These are phyloP conservation scores for Paradoxurus hermaphroditus DNA, from an alignment of 2,113 vertebrate genomes.

Conservation along the genomic window DNA sequence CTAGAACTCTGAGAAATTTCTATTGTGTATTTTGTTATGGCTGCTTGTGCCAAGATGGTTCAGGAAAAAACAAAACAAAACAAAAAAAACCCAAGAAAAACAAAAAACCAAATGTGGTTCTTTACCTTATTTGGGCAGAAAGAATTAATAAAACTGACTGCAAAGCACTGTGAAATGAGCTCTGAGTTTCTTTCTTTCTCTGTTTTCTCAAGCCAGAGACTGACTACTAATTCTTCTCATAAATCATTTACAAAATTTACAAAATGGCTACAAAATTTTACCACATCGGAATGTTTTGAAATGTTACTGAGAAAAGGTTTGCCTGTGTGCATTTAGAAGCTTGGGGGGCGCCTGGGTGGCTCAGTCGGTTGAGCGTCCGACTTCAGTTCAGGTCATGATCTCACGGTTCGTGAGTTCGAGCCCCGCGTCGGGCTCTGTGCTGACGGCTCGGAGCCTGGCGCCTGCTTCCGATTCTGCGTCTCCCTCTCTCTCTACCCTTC, in stretches of 20 bases:
- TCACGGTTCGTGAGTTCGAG: too few species aligned
- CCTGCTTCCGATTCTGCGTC: too few species aligned
- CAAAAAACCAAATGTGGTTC: neutral
- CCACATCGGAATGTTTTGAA: neutral
- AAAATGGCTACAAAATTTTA: neutral
- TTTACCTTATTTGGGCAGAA: neutral
- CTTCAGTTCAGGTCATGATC: too few species aligned
- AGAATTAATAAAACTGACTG: neutral
- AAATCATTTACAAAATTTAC: neutral
- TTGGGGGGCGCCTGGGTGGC: too few species aligned
- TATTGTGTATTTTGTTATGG: neutral
- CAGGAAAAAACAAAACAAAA: too few species aligned
- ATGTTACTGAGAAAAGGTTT: neutral
- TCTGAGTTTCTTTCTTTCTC: neutral
- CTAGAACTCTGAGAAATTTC: neutral
- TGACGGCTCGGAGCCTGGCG: too few species aligned
- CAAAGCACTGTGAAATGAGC: neutral
- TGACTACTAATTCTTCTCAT: neutral
- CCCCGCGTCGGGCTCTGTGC: too few species aligned
- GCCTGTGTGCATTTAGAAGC: neutral
- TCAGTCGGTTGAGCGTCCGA: too few species aligned
- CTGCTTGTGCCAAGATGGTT: neutral
- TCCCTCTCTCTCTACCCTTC: too few species aligned
- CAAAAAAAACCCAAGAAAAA: too few species aligned
- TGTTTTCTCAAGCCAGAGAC: neutral